Evolutionary conservation across 2,888 invertebrate genomes (phyloP).

Genomic region (Euproctis similis): DNA sequence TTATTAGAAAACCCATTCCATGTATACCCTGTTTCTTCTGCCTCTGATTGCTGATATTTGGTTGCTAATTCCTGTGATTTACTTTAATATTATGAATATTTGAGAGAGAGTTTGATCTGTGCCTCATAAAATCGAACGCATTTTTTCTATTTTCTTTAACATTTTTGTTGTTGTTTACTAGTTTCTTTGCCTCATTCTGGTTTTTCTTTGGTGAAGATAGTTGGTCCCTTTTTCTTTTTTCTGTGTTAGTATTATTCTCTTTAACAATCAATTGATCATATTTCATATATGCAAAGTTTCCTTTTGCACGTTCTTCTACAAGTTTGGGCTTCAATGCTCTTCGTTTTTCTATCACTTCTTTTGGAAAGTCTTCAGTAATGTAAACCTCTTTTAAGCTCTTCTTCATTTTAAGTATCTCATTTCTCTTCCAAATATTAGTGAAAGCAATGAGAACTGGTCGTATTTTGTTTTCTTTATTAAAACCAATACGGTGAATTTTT

Average conservation of each 20-base stretch:
- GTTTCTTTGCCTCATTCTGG: slow-evolving; percentile 1
- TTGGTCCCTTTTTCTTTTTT: slow-evolving; percentile 10
- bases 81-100: no score
- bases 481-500: slow-evolving; percentile 1
- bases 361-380: slow-evolving; percentile 3
- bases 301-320: slow-evolving; percentile 5
- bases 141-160: slow-evolving; percentile 7
- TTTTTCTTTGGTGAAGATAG: slow-evolving; percentile 6
- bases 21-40: slow-evolving; percentile 3
- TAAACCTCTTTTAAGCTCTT: background rate
- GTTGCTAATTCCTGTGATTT: slow-evolving; percentile 1
- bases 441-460: slow-evolving; percentile 1
- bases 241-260: slow-evolving; percentile 2
- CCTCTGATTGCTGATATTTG: background rate
- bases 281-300: slow-evolving; percentile 2
- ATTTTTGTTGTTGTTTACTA: background rate
- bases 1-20: slow-evolving; percentile 8
- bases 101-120: slow-evolving; percentile 8
- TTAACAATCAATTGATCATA: slow-evolving; percentile 3
- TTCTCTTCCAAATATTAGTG: slow-evolving; percentile 1
- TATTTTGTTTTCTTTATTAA: background rate
- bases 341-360: slow-evolving; percentile 4
- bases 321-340: slow-evolving; percentile 3
- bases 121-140: slow-evolving; percentile 12
- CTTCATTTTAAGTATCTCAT: slow-evolving; percentile 1